Evolutionary conservation across 2,113 vertebrate genomes (phyloP), one percentile per base, ranked within the genome.

Genomic region (Gila orcuttii): DNA sequence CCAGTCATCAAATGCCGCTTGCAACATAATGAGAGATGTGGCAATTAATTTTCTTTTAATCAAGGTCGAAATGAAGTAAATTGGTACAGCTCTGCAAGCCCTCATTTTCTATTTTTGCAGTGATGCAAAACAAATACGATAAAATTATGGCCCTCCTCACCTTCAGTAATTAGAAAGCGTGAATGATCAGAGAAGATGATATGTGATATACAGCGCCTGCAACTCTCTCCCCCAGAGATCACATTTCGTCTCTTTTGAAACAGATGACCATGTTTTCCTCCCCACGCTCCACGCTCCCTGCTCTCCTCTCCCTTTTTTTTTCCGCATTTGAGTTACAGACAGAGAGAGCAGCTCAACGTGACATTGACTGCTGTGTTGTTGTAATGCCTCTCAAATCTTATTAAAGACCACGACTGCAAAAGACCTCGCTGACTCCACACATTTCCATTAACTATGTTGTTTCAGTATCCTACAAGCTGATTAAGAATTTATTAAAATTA

Each of bases 41-140:
- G 97, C 97, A 99, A 99, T 99, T 98, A 99, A 99, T 99, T 99
- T 99, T 99, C 97, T 98, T 98, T 98, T 98, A 99, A 98, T 98
- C 97, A 99, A 99, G 97, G 98, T 98, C 96, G 96, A 97, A 96
- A 97, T 97, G 96, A 97, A 98, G 97, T 98, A 97, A 98, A 98
- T 97, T 97, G 97, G 96, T 95, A 95, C 95, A 92, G 97, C 96
- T 97, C 96, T 96, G 96, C 96, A 95, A 97, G 95, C 96, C 96
- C 97, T 98, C 97, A 97, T 97, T 97, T 97, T 98, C 97, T 98
- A 96, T 98, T 98, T 99, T 99, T 97, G 97, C 97, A 97, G 96
- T 95, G 96, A 97, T 98, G 97, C 97, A 99, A 99, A 99, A 98
- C 97, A 99, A 99, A 98, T 98, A 97, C 95, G 97, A 98, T 98